Evolutionary conservation across 1,140 invertebrate genomes (phyloP).

Genomic region (Pantala flavescens): DNA sequence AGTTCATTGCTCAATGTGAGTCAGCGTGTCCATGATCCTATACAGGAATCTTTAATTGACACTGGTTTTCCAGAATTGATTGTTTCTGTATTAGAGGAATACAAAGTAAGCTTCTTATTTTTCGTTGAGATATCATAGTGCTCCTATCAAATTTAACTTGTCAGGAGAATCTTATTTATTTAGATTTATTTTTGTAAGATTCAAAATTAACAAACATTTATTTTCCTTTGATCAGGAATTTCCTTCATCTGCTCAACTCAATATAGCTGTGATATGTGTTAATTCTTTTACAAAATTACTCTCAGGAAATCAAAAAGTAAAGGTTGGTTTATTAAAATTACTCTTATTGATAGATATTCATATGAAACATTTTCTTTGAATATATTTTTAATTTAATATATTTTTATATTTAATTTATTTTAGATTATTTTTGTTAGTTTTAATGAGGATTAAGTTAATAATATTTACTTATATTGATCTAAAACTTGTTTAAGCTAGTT

Average conservation of each 20-base stretch:
- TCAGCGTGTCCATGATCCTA: background rate
- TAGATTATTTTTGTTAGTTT: too few relatives aligned
- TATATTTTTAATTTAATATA: too few relatives aligned
- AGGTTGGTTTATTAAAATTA: background rate
- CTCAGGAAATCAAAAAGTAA: conserved; percentile 11
- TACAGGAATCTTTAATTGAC: background rate
- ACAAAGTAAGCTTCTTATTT: background rate
- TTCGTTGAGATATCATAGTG: background rate
- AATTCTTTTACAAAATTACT: background rate
- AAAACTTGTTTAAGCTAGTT: too few relatives aligned
- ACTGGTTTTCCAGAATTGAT: background rate
- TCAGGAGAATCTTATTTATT: background rate
- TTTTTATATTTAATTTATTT: too few relatives aligned
- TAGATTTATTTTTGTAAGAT: background rate
- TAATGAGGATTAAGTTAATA: too few relatives aligned
- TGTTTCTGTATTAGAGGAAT: background rate
- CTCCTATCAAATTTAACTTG: background rate
- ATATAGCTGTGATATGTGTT: background rate
- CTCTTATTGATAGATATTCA: too few relatives aligned
- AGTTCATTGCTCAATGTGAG: background rate
- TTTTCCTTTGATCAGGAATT: background rate
- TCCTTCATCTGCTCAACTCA: background rate
- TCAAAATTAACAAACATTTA: background rate
- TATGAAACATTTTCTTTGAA: too few relatives aligned
- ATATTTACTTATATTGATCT: too few relatives aligned